Percentiles rank a stretch among this genome's conserved stretches.
phyloP scores from a whole-genome alignment of 1,140 invertebrate genomes.

The Solenopsis fugax region DNA sequence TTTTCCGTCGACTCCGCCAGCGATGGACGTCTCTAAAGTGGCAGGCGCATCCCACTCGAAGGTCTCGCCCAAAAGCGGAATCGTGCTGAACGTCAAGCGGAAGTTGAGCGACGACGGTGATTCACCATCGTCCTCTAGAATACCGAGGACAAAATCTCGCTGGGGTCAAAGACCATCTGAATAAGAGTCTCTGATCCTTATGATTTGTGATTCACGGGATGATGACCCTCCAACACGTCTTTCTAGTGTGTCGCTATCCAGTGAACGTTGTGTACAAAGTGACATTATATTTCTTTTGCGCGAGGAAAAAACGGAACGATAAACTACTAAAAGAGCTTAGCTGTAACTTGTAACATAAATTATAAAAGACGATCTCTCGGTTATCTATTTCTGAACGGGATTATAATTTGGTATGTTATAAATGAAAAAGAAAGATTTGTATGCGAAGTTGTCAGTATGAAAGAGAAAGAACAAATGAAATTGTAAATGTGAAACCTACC shows the following conservation, averaged over 20 bases:
- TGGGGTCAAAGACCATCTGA: slow-evolving; percentile 82
- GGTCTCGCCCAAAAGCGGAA: slow-evolving; percentile 78
- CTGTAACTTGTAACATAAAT: slow-evolving; percentile 25
- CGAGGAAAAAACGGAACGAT: not conserved
- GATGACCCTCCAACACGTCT: not conserved
- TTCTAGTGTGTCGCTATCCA: not conserved
- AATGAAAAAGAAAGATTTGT: not conserved
- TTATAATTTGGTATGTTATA: not conserved
- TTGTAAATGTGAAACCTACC: not conserved
- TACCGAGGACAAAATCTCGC: slow-evolving; percentile 80
- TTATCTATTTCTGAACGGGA: not conserved
- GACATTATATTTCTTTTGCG: not conserved
- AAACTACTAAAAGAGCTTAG: not conserved
- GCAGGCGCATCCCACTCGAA: slow-evolving; percentile 67
- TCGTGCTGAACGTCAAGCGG: slow-evolving; percentile 81
- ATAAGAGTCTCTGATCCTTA: slow-evolving; percentile 3
- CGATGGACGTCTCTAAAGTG: slow-evolving; percentile 37
- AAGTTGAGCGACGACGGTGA: slow-evolving; percentile 75
- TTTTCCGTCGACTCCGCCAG: slow-evolving; percentile 70
- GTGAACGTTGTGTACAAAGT: not conserved
- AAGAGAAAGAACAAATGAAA: not conserved
- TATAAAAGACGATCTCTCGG: not conserved
- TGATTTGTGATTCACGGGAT: not conserved
- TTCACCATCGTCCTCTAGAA: slow-evolving; percentile 65
- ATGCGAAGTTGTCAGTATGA: not conserved